Percentiles rank a stretch among this genome's conserved stretches.
phyloP scores from a whole-genome alignment of 2,797 vertebrate genomes.

The Dallia pectoralis region DNA sequence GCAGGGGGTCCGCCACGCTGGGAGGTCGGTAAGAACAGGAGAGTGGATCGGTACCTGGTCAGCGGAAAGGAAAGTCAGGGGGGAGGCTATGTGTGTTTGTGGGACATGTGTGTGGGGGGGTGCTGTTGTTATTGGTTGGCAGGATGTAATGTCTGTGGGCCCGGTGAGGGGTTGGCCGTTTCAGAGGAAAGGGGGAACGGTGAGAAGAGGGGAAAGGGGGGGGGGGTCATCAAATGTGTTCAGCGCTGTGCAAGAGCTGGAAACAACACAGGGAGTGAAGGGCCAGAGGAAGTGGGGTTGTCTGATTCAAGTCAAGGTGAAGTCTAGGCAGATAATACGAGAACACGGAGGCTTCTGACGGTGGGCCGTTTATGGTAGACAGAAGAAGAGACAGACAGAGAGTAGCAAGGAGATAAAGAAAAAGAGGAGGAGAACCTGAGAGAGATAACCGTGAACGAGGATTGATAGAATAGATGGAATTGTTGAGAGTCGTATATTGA shows the following conservation, averaged over 20 bases:
- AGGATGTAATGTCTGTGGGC: too few relatives aligned
- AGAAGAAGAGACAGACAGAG: too few relatives aligned
- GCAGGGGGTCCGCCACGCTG: constrained; percentile 41
- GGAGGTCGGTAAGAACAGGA: constrained; percentile 28
- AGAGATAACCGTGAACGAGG: constrained; percentile 15
- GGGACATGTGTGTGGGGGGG: constrained; percentile 31
- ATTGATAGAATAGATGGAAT: too few relatives aligned
- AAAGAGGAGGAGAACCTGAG: constrained; percentile 9
- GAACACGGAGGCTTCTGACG: constrained; percentile 14
- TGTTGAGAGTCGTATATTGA: too few relatives aligned
- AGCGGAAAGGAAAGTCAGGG: constrained; percentile 30
- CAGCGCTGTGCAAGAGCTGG: constrained; percentile 63
- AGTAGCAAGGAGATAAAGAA: too few relatives aligned
- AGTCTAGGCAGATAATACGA: constrained; percentile 60
- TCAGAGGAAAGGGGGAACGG: constrained; percentile 21
- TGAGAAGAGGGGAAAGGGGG: constrained; percentile 9
- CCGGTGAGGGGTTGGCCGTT: constrained; percentile 22
- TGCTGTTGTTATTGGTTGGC: constrained; percentile 67
- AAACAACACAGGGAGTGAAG: constrained; percentile 46
- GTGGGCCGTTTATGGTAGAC: constrained; percentile 5
- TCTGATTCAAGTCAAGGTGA: constrained; percentile 62
- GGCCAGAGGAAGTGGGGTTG: constrained; percentile 57
- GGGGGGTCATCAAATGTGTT: constrained; percentile 71
- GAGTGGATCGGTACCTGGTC: constrained; percentile 30
- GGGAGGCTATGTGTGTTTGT: not conserved